Evolutionary conservation across 1,140 invertebrate genomes (phyloP).

Genomic region (Coenobita brevimanus): DNA sequence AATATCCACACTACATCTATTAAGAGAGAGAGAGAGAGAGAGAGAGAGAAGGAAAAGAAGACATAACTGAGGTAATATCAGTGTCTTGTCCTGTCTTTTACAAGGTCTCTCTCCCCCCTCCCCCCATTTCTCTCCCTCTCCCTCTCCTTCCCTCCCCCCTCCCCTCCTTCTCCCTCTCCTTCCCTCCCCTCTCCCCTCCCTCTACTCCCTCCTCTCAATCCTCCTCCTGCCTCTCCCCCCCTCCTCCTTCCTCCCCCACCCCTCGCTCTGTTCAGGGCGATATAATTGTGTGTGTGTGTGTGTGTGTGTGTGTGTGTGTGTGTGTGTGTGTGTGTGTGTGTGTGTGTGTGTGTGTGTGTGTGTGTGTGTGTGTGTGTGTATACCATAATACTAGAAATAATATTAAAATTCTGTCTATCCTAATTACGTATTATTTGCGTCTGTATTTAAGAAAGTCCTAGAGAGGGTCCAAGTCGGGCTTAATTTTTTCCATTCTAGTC

Average conservation of each 20-base stretch:
- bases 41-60: no score
- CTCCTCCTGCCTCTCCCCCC: slow-evolving; percentile 1
- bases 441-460: no score
- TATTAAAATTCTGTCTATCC: no score
- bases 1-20: no score
- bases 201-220: background rate
- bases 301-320: background rate
- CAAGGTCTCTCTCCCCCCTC: background rate
- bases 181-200: background rate
- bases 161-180: slow-evolving; percentile 1
- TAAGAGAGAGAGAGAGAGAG: no score
- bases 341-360: no score
- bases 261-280: background rate
- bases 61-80: background rate
- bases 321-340: no score
- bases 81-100: background rate
- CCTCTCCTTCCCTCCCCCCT: background rate
- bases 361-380: no score
- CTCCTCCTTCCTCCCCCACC: background rate
- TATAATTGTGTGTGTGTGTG: background rate
- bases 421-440: no score
- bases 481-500: no score
- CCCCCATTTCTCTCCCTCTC: background rate
- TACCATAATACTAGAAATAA: no score
- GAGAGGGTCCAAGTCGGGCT: no score